phyloP scores from a whole-genome alignment of 2,113 vertebrate genomes.

The Dicrurus megarhynchus region DNA sequence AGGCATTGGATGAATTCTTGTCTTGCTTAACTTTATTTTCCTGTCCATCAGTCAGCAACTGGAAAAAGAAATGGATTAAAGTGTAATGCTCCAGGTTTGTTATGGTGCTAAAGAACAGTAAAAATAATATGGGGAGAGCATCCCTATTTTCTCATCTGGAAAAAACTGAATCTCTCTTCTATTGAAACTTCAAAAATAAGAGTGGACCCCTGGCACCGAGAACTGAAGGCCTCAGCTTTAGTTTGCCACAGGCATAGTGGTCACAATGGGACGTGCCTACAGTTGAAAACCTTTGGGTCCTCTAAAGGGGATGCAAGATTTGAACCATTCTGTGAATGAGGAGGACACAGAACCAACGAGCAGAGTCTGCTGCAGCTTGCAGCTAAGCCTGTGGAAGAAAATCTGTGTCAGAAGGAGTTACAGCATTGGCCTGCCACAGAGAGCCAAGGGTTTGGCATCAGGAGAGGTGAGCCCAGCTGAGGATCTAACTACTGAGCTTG shows the following conservation, averaged over 20 bases:
- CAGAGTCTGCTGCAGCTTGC: background rate
- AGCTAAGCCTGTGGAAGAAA: background rate
- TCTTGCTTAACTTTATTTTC: background rate
- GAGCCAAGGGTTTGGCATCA: background rate
- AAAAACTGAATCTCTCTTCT: background rate
- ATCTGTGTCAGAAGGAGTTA: background rate
- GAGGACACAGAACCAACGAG: background rate
- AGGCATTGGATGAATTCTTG: background rate
- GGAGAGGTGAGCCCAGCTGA: background rate
- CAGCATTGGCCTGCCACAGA: background rate
- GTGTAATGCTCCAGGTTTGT: background rate
- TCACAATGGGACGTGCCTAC: accelerated
- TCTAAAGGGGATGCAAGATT: background rate
- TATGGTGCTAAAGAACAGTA: background rate
- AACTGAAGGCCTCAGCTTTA: background rate
- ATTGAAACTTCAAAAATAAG: background rate
- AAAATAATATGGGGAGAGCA: background rate
- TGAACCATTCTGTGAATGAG: background rate
- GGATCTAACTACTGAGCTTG: background rate
- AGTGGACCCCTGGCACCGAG: background rate
- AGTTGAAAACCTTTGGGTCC: background rate
- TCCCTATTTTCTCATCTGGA: background rate
- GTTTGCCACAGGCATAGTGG: background rate
- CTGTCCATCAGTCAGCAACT: background rate
- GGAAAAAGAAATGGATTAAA: background rate